Base-by-base conservation (phyloP, 2,888 invertebrate species). In the Rhagium mordax region DNA sequence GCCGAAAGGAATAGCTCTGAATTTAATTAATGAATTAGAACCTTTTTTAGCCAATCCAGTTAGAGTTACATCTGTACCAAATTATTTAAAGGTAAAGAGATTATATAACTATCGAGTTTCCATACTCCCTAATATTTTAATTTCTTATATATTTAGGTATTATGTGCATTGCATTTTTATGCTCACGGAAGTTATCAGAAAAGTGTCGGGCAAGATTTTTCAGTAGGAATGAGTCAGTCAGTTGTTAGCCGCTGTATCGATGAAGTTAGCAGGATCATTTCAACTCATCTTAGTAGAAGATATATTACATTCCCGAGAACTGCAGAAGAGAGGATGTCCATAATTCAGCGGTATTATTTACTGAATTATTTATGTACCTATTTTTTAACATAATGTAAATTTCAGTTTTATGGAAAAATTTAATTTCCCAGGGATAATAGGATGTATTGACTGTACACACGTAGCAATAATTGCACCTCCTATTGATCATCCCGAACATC, bases 21-120 rank as follows among this genome's bases (percentile, higher is more conserved):
- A n/a, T n/a, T n/a, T n/a, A n/a, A n/a, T n/a, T n/a, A n/a, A n/a
- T n/a, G n/a, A n/a, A n/a, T n/a, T n/a, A n/a, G n/a, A n/a, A n/a
- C n/a, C n/a, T n/a, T n/a, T n/a, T n/a, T n/a, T 48, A 48, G n/a
- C 7, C 15, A 15, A 48, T 48, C 48, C 48, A n/a, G 10, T 48
- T 10, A 6, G 48, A 48, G n/a, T 48, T 48, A 48, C 48, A 48
- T 3, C 7, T 48, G 48, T 48, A 48, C 48, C 48, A 60, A 67
- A 20, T 49, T 48, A 53, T 13, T 21, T 15, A 53, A 69, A 41
- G 71, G 74, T 74, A 64, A 51, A 6, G n/a, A n/a, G n/a, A n/a
- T n/a, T 21, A 47, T 67, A 1, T 29, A 62, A 20, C 2, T 15
- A 64, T 4, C 2, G 21, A 64, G 48, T 21, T 33, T 1, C 33